Percentiles rank a stretch among this genome's conserved stretches.
These are phyloP conservation scores for Papilio dardanus DNA, from an alignment of 1,140 invertebrate species.

Conservation along the genomic window DNA sequence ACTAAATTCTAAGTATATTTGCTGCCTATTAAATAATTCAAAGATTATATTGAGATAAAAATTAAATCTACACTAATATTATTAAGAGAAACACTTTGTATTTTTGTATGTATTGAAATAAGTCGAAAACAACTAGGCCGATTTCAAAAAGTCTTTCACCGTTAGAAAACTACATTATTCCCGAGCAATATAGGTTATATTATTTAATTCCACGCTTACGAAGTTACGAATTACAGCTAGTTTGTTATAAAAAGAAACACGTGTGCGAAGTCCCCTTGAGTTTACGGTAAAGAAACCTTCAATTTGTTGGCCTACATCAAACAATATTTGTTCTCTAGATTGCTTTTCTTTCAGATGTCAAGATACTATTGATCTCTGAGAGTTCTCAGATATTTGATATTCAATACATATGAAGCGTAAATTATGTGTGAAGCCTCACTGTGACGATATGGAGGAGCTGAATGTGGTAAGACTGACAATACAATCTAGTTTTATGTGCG, in stretches of 20 bases:
- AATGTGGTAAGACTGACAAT: conserved; percentile 59
- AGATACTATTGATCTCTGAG: conserved; percentile 37
- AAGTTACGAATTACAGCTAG: too few species aligned
- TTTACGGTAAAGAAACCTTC: not conserved
- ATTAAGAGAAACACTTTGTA: too few species aligned
- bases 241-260: not conserved
- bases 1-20: too few species aligned
- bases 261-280: not conserved
- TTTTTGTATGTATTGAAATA: too few species aligned
- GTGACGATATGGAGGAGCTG: conserved; percentile 76
- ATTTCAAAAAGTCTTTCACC: too few species aligned
- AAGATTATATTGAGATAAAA: too few species aligned
- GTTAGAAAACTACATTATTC: too few species aligned
- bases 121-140: too few species aligned
- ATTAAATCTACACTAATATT: too few species aligned
- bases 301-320: conserved; percentile 23
- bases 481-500: conserved; percentile 17
- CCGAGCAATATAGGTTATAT: too few species aligned
- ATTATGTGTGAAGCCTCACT: conserved; percentile 65
- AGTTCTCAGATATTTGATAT: conserved; percentile 25
- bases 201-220: too few species aligned
- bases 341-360: conserved; percentile 45
- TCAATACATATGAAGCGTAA: conserved; percentile 72
- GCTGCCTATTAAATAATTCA: too few species aligned
- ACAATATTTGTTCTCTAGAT: conserved; percentile 15